phyloP scores from a whole-genome alignment of 2,888 invertebrate species.

The Drosophila incognita region DNA sequence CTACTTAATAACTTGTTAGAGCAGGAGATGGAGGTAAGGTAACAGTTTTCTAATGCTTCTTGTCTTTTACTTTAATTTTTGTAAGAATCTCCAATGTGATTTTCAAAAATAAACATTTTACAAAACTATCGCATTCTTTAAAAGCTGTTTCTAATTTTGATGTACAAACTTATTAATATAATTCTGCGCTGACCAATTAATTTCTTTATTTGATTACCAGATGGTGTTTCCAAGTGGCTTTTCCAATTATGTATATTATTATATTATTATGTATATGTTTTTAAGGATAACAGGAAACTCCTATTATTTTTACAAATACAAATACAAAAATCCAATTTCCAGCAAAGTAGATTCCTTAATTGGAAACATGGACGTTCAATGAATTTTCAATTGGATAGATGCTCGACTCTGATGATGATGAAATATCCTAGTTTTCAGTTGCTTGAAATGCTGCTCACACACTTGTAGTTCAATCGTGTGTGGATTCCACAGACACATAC shows the following conservation, averaged over 20 bases:
- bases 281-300: not conserved
- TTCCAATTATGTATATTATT: too few species aligned
- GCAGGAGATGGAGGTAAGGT: not conserved
- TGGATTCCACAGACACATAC: not conserved
- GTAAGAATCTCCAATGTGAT: not conserved
- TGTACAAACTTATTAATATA: not conserved
- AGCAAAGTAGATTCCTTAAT: constrained; percentile 6
- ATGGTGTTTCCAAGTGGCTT: not conserved
- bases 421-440: constrained; percentile 24
- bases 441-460: constrained; percentile 9
- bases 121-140: too few species aligned
- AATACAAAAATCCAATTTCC: not conserved
- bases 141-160: not conserved
- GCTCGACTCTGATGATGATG: constrained; percentile 24
- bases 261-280: not conserved
- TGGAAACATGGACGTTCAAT: constrained; percentile 14
- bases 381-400: constrained; percentile 40
- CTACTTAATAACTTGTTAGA: not conserved
- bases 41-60: not conserved
- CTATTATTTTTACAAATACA: not conserved
- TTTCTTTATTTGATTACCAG: not conserved
- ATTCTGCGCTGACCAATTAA: too few species aligned
- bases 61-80: not conserved
- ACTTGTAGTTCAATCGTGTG: constrained; percentile 20
- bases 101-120: not conserved